Evolutionary conservation across 2,888 invertebrate genomes (phyloP).

Genomic region (Hetaerina titia): DNA sequence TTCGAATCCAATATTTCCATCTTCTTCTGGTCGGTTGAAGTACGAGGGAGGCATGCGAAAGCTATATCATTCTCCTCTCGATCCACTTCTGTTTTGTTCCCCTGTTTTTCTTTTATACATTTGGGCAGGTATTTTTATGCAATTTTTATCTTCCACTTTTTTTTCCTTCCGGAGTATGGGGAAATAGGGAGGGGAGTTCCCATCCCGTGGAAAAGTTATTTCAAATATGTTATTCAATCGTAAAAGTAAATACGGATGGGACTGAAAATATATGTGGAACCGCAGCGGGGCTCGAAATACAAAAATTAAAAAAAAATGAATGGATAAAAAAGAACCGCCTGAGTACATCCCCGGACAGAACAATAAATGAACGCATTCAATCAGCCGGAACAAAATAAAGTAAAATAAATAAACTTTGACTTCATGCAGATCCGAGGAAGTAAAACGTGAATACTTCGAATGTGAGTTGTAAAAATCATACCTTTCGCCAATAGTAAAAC

Average conservation of each 20-base stretch:
- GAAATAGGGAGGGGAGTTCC: too few relatives aligned
- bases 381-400: neutral
- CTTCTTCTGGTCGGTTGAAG: neutral
- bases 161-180: too few relatives aligned
- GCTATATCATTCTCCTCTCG: slow-evolving; percentile 17
- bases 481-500: too few relatives aligned
- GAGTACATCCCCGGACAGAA: neutral
- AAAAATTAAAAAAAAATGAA: neutral
- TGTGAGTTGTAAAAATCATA: too few relatives aligned
- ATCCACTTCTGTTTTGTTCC: neutral
- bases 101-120: neutral
- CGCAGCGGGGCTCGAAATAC: neutral
- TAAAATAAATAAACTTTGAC: neutral
- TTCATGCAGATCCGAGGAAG: neutral
- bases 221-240: neutral
- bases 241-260: neutral
- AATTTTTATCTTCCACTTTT: neutral
- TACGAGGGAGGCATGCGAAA: slow-evolving; percentile 5
- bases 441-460: too few relatives aligned
- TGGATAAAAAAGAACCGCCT: neutral
- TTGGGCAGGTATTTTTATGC: neutral
- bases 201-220: too few relatives aligned
- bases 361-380: neutral
- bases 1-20: slow-evolving; percentile 43
- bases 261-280: neutral